phyloP scores from a whole-genome alignment of 1,140 invertebrate genomes.

The Diploscapter pachys region DNA sequence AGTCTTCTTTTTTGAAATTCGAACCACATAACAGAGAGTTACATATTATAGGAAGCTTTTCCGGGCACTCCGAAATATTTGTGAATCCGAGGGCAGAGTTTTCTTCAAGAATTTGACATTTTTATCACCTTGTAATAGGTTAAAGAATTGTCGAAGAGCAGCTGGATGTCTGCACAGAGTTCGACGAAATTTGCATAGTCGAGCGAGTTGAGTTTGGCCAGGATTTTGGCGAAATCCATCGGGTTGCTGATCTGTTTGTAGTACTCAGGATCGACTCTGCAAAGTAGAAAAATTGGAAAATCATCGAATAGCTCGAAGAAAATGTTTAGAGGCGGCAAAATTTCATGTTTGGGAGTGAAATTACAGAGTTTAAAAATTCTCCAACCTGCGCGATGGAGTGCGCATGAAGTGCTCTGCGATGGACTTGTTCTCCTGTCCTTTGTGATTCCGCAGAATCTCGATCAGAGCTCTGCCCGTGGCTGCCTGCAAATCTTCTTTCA shows the following conservation, averaged over 20 bases:
- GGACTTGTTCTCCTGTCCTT: neutral
- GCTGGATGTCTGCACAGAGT: constrained; percentile 77
- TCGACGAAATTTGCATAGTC: constrained; percentile 86
- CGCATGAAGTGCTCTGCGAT: constrained; percentile 7
- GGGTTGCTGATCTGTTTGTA: constrained; percentile 75
- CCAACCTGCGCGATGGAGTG: constrained; percentile 16
- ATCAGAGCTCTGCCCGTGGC: neutral
- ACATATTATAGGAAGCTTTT: too few species aligned
- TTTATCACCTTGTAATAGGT: constrained; percentile 77
- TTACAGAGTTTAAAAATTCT: neutral
- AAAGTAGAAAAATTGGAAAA: neutral
- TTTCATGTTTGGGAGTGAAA: constrained; percentile 1
- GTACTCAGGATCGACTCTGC: constrained; percentile 61
- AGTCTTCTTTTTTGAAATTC: too few species aligned
- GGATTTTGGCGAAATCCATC: constrained; percentile 86
- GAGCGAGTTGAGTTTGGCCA: constrained; percentile 92
- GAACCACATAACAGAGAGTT: too few species aligned
- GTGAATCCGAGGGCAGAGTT: neutral
- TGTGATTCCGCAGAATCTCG: constrained; percentile 11
- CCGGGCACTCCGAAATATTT: too few species aligned
- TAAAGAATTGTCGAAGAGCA: constrained; percentile 84
- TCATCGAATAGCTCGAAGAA: neutral
- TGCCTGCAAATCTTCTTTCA: constrained; percentile 8
- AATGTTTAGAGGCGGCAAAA: neutral
- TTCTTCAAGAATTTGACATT: constrained; percentile 4